These are phyloP conservation scores for Gobius niger DNA, from an alignment of 2,113 vertebrate species.

Conservation along the genomic window DNA sequence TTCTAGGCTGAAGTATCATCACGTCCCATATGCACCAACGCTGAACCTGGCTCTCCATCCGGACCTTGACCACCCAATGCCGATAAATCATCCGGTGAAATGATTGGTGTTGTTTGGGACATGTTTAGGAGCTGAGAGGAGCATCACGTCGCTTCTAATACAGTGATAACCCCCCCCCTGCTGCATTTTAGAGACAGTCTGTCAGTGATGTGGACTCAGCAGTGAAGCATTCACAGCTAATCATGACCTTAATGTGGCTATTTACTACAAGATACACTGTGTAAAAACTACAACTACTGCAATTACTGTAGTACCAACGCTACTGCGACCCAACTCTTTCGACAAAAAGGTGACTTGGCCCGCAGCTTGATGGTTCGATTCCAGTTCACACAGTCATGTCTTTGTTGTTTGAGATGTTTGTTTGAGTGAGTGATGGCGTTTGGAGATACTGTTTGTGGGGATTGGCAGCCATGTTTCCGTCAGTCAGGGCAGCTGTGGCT, in stretches of 20 bases:
- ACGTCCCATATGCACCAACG: conserved; percentile 19
- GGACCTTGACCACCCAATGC: conserved; percentile 33
- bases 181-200: conserved; percentile 18
- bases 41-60: conserved; percentile 21
- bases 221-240: background rate
- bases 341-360: no score
- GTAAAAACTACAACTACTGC: background rate
- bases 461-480: no score
- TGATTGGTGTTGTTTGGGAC: conserved; percentile 13
- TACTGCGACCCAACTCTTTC: background rate
- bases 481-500: no score
- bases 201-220: conserved; percentile 15
- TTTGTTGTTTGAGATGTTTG: no score
- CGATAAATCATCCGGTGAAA: conserved; percentile 16
- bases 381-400: no score
- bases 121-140: conserved; percentile 25
- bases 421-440: no score
- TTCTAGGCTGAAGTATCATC: conserved; percentile 75
- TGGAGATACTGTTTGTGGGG: no score
- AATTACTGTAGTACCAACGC: background rate
- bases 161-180: conserved; percentile 4
- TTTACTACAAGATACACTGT: background rate
- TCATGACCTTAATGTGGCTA: background rate
- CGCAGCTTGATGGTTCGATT: no score
- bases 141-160: conserved; percentile 10